Evolutionary conservation across 2,888 invertebrate genomes (phyloP).

Genomic region (Agrochola circellaris): DNA sequence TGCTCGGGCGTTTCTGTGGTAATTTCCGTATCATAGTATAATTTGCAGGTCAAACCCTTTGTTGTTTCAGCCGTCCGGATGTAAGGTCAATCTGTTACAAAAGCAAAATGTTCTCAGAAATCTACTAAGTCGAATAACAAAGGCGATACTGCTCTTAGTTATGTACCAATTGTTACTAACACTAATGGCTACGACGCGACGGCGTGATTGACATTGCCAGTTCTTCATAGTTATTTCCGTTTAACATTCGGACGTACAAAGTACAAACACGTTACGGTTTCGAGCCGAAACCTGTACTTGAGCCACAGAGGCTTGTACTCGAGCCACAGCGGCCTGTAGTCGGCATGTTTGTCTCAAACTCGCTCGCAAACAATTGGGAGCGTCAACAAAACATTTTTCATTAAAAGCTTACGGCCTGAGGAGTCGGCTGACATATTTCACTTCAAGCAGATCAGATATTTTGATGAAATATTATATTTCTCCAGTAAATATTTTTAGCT

Average conservation of each 20-base stretch:
- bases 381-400: slow-evolving; percentile 63
- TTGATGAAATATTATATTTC: slow-evolving; percentile 3
- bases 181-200: background rate
- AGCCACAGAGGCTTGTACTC: background rate
- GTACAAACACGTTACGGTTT: background rate
- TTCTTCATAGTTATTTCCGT: background rate
- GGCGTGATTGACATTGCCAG: background rate
- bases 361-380: slow-evolving; percentile 44
- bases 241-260: background rate
- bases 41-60: background rate
- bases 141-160: no score
- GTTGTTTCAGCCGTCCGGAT: background rate
- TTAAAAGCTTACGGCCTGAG: slow-evolving; percentile 46
- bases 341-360: slow-evolving; percentile 26
- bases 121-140: background rate
- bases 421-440: slow-evolving; percentile 24
- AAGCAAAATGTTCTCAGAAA: background rate
- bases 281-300: no score
- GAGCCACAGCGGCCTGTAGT: no score
- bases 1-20: background rate
- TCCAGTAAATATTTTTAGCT: slow-evolving; percentile 8
- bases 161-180: background rate
- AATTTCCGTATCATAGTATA: background rate
- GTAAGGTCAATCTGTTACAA: background rate
- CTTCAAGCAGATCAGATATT: slow-evolving; percentile 5